Base-by-base conservation (phyloP, 2,113 vertebrate genomes). In the Saccopteryx bilineata region DNA sequence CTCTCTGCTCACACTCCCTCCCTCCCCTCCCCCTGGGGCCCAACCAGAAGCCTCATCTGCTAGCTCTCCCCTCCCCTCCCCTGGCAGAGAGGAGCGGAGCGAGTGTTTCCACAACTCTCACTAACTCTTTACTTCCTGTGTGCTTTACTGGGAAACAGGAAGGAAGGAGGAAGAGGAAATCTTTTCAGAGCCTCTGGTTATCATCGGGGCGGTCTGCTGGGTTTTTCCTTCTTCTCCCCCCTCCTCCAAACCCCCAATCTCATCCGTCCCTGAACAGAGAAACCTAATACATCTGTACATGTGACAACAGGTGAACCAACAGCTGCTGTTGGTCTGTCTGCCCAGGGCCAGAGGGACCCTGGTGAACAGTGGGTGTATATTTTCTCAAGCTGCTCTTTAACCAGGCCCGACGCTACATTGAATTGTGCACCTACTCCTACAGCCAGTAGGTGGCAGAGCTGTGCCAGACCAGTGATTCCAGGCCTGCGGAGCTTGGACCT, bases 401-500 rank as follows among this genome's bases (percentile, higher is more conserved):
- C 54, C 33, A 5, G 23, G 5, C 5, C 52, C 11, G 26, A 80
- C 2, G 9, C 54, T 0, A 7, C 2, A 7, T 24, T 19, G 78
- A 90, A 26, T 52, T 9, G 7, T 92, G 96, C 91, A 90, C 86
- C 50, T 95, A 93, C 76, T 54, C 21, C 4, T 31, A 15, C 1
- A 46, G 68, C 95, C 97, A 94, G 96, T 92, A 97, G 97, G 97
- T 98, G 97, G 97, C 97, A 96, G 97, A 96, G 95, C 95, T 92
- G 97, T 4, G 50, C 97, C 95, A 78, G 96, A 86, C 91, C 56
- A 1, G 56, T 63, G 81, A 76, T 54, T 52, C 8, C 76, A 56
- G 58, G 60, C 81, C 11, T 1, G 5, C 3, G 91, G 56, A 0
- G 0, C 13, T 10, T 5, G 87, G 89, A 61, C 69, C 13, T 0